Base-by-base conservation (phyloP, 2,888 invertebrate species). In the Nemurella pictetii region DNA sequence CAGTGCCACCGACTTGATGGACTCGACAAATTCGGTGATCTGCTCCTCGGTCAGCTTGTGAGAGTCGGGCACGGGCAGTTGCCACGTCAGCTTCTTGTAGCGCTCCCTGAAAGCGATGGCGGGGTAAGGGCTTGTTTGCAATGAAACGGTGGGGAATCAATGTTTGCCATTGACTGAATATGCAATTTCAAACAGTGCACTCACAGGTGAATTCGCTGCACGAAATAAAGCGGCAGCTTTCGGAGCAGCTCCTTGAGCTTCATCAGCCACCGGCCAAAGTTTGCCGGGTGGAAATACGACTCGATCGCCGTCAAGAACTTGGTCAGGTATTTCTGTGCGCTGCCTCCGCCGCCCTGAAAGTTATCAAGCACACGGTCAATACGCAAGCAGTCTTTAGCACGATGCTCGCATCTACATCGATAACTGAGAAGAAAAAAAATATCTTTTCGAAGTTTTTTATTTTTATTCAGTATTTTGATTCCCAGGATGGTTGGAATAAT, bases 221-320 rank as follows among this genome's bases (percentile, higher is more conserved):
- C 90, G 88, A 97, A 95, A 88, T 93, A 92, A 86, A 91, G 91
- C 0, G 95, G 92, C n/a, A 96, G 90, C 88, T 94, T 94, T 83
- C 93, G 92, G 1, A 97, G 90, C 5, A 96, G 90, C 85, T 95
- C 94, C 85, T 93, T 92, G 0, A 96, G 91, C 87, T 93, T 94
- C 86, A 90, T 90, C 0, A 95, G 93, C 97, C 98, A 98, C 80
- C 94, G 90, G 30, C 98, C 98, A 72, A 92, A 90, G 90, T 98
- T 98, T 0, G 97, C 97, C 83, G 97, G 96, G 91, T 98, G 96
- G 88, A 95, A 94, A 90, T 97, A 98, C 3, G 96, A 95, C 89
- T 97, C 96, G 2, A 97, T 91, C 0, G 96, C 95, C 87, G 94
- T 95, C 89, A 98, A 93, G 89, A 98, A 94, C 88, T 95, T 95